Evolutionary conservation across 2,113 vertebrate genomes (phyloP).

Genomic region (Semicossyphus pulcher): DNA sequence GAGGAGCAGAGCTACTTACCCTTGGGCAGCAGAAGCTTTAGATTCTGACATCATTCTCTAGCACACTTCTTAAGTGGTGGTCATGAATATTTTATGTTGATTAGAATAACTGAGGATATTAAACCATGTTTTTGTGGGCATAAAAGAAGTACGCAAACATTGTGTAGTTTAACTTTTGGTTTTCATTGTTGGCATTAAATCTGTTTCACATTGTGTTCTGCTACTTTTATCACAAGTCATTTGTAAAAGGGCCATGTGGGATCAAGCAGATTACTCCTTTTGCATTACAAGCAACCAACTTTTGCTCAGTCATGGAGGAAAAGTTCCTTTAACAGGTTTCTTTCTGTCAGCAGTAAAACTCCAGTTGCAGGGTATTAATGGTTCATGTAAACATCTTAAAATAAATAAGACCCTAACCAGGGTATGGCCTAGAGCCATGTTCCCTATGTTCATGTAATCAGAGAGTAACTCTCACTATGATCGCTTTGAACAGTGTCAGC

Average conservation of each 20-base stretch:
- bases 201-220: background rate
- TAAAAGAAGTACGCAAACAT: background rate
- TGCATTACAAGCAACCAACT: background rate
- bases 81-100: background rate
- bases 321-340: slow-evolving; percentile 12
- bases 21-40: no score
- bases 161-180: no score
- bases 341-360: slow-evolving; percentile 8
- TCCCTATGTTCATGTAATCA: slow-evolving; percentile 21
- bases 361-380: slow-evolving; percentile 1
- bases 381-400: slow-evolving; percentile 35
- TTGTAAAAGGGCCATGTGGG: background rate
- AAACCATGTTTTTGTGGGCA: background rate
- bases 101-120: background rate
- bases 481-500: background rate
- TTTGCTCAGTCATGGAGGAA: slow-evolving; percentile 22
- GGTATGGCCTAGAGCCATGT: slow-evolving; percentile 12
- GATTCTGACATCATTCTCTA: no score
- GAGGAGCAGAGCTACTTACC: no score
- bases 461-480: background rate
- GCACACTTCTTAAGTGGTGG: no score
- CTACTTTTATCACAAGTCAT: background rate
- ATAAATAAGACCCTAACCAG: slow-evolving; percentile 17
- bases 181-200: background rate
- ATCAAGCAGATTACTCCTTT: background rate